phyloP scores from a whole-genome alignment of 2,888 invertebrate genomes.

The Bursaphelenchus okinawaensis region DNA sequence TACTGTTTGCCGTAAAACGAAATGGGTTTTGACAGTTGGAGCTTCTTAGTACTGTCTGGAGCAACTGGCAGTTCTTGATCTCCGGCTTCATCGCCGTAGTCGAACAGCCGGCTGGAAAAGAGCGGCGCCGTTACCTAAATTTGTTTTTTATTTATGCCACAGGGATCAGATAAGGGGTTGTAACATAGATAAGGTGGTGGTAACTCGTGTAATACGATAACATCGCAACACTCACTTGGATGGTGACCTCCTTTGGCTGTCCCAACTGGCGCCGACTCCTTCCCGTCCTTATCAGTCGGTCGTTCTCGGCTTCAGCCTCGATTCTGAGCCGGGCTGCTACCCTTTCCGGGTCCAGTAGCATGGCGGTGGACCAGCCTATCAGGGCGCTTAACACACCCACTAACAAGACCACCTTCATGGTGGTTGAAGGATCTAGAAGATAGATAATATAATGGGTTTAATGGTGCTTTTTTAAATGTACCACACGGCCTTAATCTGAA shows the following conservation, averaged over 20 bases:
- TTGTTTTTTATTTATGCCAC: constrained; percentile 4
- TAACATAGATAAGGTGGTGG: no score
- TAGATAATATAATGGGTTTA: no score
- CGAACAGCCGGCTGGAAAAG: constrained; percentile 55
- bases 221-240: constrained; percentile 34
- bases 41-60: constrained; percentile 48
- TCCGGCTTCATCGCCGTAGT: constrained; percentile 47
- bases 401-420: background rate
- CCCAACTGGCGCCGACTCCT: constrained; percentile 37
- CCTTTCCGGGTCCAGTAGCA: constrained; percentile 48
- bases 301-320: constrained; percentile 37
- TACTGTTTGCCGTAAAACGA: constrained; percentile 48
- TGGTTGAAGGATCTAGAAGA: no score
- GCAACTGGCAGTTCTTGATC: constrained; percentile 48
- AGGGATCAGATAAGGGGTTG: background rate
- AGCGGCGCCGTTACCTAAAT: constrained; percentile 57
- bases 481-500: no score
- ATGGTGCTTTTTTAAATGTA: no score
- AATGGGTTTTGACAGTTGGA: constrained; percentile 43
- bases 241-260: constrained; percentile 51
- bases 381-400: background rate
- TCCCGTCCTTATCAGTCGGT: constrained; percentile 27
- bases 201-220: background rate
- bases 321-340: constrained; percentile 44
- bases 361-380: constrained; percentile 19